Conservation (phyloP, 2,113 vertebrate species). For the Anas platyrhynchos region DNA sequence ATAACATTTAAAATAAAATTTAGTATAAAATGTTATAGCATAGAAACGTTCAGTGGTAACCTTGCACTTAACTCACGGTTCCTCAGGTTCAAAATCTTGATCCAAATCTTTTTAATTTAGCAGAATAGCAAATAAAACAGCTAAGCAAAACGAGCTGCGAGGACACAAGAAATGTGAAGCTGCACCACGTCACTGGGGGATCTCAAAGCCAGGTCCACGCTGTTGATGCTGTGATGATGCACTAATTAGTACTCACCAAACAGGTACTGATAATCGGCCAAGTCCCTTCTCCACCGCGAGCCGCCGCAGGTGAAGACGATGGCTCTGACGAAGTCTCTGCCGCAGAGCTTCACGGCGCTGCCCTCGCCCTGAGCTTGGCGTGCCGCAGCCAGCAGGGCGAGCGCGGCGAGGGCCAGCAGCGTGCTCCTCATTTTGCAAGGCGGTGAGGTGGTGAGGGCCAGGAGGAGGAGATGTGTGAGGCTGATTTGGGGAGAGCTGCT, state of each 20-base stretch:
- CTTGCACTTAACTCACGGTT: neutral
- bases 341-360: constrained; percentile 79
- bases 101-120: neutral
- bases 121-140: accelerated
- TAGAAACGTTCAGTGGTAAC: neutral
- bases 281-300: constrained; percentile 84
- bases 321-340: constrained; percentile 82
- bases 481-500: neutral
- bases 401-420: neutral
- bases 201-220: accelerated
- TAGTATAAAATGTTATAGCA: neutral
- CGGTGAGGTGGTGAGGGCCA: neutral
- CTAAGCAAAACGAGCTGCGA: neutral
- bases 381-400: neutral
- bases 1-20: too few relatives aligned
- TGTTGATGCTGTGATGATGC: accelerated
- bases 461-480: neutral
- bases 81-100: neutral
- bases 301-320: constrained; percentile 88
- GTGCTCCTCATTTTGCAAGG: constrained; percentile 43
- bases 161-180: accelerated
- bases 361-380: constrained; percentile 48
- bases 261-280: neutral
- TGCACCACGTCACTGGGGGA: accelerated
- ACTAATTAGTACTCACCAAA: constrained; percentile 53